Conservation (phyloP, 1,140 invertebrate genomes). For the Dryas iulia region DNA sequence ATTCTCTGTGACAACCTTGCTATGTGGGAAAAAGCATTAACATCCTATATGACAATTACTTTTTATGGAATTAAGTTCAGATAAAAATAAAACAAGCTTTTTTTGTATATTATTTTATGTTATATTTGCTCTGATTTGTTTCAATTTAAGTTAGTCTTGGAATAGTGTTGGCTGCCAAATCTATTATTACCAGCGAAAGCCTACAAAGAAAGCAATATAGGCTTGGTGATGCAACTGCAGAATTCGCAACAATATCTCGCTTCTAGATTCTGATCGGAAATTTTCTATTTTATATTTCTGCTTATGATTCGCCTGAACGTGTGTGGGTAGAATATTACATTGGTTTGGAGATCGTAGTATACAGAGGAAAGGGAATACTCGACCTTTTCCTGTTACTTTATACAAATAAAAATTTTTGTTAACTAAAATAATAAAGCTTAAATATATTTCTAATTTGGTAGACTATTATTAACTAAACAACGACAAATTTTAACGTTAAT, state of each 20-base stretch:
- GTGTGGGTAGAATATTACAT: constrained; percentile 40
- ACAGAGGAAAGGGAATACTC: neutral
- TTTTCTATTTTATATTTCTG: constrained; percentile 51
- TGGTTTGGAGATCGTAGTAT: constrained; percentile 20
- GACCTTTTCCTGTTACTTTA: no score
- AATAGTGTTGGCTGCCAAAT: constrained; percentile 27
- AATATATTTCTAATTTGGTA: no score
- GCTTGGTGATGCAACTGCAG: constrained; percentile 32
- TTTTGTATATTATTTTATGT: neutral
- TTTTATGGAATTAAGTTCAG: no score
- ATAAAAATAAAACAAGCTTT: no score
- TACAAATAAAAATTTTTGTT: no score
- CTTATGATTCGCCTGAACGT: constrained; percentile 43
- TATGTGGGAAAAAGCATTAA: no score
- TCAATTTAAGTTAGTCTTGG: constrained; percentile 11
- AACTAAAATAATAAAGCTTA: no score
- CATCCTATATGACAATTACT: no score
- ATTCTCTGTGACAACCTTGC: no score
- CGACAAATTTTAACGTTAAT: no score
- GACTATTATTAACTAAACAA: no score
- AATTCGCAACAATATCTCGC: constrained; percentile 41
- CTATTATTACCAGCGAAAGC: constrained; percentile 32
- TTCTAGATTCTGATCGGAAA: constrained; percentile 39
- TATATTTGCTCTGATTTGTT: constrained; percentile 10
- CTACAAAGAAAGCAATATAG: constrained; percentile 47